A percentile compares a stretch with the other conserved stretches of the same genome.
Conservation (phyloP, 2,888 invertebrate genomes). For the Andrena praecox region DNA sequence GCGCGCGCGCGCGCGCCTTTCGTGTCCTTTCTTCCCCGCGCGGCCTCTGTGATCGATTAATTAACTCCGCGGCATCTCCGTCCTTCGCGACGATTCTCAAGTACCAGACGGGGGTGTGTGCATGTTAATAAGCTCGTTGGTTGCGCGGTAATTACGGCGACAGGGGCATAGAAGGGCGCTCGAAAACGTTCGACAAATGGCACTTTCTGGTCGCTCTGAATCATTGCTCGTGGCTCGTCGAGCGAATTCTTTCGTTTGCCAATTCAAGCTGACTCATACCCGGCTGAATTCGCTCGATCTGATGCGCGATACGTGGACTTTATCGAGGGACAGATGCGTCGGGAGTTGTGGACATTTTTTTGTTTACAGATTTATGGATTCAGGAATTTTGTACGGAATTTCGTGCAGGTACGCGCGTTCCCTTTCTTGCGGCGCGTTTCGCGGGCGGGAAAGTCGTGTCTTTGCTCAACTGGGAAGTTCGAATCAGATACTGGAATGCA, state of each 20-base stretch:
- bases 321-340: too few relatives aligned
- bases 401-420: too few relatives aligned
- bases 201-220: background rate
- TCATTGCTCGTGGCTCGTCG: background rate
- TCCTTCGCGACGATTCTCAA: slow-evolving; percentile 26
- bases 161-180: background rate
- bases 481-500: slow-evolving; percentile 10
- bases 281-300: background rate
- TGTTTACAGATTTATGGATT: too few relatives aligned
- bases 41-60: slow-evolving; percentile 39
- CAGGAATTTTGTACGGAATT: too few relatives aligned
- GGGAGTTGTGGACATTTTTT: too few relatives aligned
- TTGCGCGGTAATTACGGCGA: slow-evolving; percentile 21
- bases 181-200: slow-evolving; percentile 6
- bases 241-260: background rate
- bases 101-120: background rate
- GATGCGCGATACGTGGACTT: too few relatives aligned
- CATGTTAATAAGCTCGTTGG: slow-evolving; percentile 43
- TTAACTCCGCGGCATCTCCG: slow-evolving; percentile 19
- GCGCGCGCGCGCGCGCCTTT: slow-evolving; percentile 20
- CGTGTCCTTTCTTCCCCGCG: background rate
- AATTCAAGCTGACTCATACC: background rate
- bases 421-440: too few relatives aligned
- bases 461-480: slow-evolving; percentile 11
- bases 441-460: background rate